phyloP scores from a whole-genome alignment of 2,797 vertebrate genomes.

The Lepus oiostolus region DNA sequence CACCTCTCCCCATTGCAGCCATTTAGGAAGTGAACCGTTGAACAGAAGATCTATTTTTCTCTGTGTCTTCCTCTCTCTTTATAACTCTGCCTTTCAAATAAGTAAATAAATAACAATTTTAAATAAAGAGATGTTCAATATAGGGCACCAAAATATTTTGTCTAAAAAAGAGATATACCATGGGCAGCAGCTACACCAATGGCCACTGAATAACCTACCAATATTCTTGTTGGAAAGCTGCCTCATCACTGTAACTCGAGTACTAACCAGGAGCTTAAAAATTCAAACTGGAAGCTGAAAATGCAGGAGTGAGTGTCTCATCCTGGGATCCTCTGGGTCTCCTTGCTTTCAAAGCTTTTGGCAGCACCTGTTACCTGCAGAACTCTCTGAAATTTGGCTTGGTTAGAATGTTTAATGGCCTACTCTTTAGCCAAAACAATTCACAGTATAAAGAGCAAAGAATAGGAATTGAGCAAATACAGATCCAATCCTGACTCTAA shows the following conservation, averaged over 20 bases:
- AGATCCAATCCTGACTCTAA: background rate
- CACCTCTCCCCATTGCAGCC: too few relatives aligned
- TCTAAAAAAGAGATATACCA: background rate
- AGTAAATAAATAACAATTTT: too few relatives aligned
- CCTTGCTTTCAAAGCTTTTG: background rate
- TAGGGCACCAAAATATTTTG: background rate
- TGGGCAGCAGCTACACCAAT: background rate
- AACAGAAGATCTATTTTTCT: too few relatives aligned
- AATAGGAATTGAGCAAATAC: background rate
- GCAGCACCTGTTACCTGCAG: background rate
- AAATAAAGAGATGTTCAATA: background rate
- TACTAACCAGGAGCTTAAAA: constrained; percentile 37
- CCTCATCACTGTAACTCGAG: background rate
- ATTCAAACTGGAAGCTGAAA: background rate
- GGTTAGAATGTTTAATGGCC: background rate
- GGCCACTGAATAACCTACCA: background rate
- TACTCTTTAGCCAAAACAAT: background rate
- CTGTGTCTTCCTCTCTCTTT: too few relatives aligned
- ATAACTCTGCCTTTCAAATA: too few relatives aligned
- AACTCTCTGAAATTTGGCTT: background rate
- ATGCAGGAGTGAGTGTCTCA: background rate
- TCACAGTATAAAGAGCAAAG: background rate
- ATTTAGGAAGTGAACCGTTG: too few relatives aligned
- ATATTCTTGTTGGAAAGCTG: background rate
- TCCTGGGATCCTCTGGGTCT: background rate